Evolutionary conservation across 2,888 invertebrate genomes (phyloP).

Genomic region (Pyrocoelia pectoralis): DNA sequence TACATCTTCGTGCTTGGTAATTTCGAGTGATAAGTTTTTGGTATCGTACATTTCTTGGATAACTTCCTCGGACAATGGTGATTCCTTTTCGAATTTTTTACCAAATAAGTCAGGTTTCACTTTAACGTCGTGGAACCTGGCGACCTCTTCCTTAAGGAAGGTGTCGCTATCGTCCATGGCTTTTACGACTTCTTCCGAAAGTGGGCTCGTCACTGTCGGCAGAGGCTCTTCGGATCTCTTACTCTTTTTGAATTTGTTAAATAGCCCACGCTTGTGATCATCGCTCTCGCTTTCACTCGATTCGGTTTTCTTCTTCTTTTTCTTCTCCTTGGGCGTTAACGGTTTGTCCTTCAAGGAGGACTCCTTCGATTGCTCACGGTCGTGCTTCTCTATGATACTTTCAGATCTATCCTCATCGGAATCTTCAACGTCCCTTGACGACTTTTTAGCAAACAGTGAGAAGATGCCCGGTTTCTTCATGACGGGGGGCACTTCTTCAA

Average conservation of each 20-base stretch:
- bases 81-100: too few relatives aligned
- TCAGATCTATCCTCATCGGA: conserved; percentile 48
- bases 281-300: conserved; percentile 42
- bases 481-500: conserved; percentile 37
- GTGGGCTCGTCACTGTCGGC: neutral
- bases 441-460: conserved; percentile 51
- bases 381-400: conserved; percentile 55
- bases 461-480: conserved; percentile 52
- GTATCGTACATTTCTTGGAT: too few relatives aligned
- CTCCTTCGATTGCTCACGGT: conserved; percentile 53
- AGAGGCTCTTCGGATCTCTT: conserved; percentile 21
- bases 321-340: conserved; percentile 19
- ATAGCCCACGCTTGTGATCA: conserved; percentile 42
- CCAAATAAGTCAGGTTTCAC: neutral
- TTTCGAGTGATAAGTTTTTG: too few relatives aligned
- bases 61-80: neutral
- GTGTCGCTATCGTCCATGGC: conserved; percentile 38
- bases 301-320: conserved; percentile 28
- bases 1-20: too few relatives aligned
- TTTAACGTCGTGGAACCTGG: conserved; percentile 37
- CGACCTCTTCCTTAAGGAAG: conserved; percentile 41
- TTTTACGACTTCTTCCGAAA: conserved; percentile 33
- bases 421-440: conserved; percentile 52
- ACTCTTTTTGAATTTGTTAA: conserved; percentile 37
- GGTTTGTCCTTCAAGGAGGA: conserved; percentile 26